These are phyloP conservation scores for Dynastes hyllus DNA, from an alignment of 2,888 invertebrate genomes.

Conservation along the genomic window DNA sequence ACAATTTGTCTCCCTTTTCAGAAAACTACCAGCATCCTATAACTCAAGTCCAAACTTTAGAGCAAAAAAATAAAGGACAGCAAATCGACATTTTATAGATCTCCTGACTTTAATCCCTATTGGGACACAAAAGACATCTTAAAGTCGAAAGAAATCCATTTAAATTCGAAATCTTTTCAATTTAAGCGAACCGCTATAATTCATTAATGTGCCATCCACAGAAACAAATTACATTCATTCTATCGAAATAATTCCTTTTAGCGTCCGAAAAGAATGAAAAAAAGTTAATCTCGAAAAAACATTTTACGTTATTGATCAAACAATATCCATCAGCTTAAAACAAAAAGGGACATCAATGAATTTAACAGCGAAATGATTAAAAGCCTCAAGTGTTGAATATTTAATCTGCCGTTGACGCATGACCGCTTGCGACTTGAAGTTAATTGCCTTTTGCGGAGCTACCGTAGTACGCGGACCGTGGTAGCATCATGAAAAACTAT, in stretches of 20 bases:
- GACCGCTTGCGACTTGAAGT: neutral
- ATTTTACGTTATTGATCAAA: slow-evolving; percentile 21
- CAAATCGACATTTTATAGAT: no score
- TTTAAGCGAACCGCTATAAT: slow-evolving; percentile 12
- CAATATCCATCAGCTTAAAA: slow-evolving; percentile 2
- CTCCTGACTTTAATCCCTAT: no score
- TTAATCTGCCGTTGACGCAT: slow-evolving; percentile 22
- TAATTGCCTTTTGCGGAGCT: slow-evolving; percentile 6
- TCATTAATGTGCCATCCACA: slow-evolving; percentile 8
- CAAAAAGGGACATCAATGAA: slow-evolving; percentile 16
- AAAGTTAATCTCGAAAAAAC: slow-evolving; percentile 13
- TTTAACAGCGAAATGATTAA: slow-evolving; percentile 10
- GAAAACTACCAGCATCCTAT: no score
- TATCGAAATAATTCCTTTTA: slow-evolving; percentile 15
- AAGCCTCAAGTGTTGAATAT: slow-evolving; percentile 17
- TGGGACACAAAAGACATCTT: neutral
- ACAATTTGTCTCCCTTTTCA: no score
- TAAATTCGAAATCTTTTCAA: slow-evolving; percentile 11
- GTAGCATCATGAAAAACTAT: slow-evolving; percentile 2
- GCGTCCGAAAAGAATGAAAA: neutral
- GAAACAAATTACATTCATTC: slow-evolving; percentile 30
- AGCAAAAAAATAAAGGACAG: no score
- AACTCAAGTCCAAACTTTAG: no score
- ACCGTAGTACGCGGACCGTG: neutral
- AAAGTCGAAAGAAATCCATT: neutral